A percentile compares a stretch with the other conserved stretches of the same genome.
Evolutionary conservation across 2,888 invertebrate genomes (phyloP).

Genomic region (Nomada fabriciana): DNA sequence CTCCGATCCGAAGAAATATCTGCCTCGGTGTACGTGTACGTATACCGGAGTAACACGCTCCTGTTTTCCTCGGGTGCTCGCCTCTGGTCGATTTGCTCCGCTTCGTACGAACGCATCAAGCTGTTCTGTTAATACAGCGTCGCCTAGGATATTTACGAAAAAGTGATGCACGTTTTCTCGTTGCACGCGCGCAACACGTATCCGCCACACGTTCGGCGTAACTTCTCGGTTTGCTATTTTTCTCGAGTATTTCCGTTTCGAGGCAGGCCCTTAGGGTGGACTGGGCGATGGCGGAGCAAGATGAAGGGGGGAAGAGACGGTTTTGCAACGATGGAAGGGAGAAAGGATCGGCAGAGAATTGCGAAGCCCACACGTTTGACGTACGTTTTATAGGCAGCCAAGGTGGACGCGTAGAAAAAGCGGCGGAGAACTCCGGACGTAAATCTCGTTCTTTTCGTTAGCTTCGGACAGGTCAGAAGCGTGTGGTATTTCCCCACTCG

Average conservation of each 20-base stretch:
- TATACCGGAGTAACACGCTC: constrained; percentile 14
- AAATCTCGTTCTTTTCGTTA: constrained; percentile 63
- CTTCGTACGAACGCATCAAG: neutral
- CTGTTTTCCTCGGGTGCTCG: neutral
- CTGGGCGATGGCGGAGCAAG: neutral
- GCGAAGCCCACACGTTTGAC: constrained; percentile 61
- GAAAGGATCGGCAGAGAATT: constrained; percentile 50
- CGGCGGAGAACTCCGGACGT: constrained; percentile 52
- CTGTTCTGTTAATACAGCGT: neutral
- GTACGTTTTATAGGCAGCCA: constrained; percentile 66
- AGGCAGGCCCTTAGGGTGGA: neutral
- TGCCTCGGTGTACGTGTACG: constrained; percentile 14
- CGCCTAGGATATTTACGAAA: neutral
- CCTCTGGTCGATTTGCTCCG: neutral
- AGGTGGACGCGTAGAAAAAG: constrained; percentile 67
- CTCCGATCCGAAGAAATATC: constrained; percentile 46
- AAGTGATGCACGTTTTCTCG: neutral
- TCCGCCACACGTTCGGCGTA: constrained; percentile 6
- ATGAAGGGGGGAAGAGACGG: constrained; percentile 15
- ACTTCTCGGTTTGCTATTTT: constrained; percentile 30
- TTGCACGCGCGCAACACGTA: neutral
- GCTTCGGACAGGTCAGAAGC: constrained; percentile 18
- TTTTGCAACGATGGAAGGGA: constrained; percentile 34
- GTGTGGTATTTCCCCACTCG: constrained; percentile 5
- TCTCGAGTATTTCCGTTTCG: constrained; percentile 46